Percentiles rank a stretch among this genome's conserved stretches.
phyloP scores from a whole-genome alignment of 2,113 vertebrate species.

The human (Homo sapiens) region DNA sequence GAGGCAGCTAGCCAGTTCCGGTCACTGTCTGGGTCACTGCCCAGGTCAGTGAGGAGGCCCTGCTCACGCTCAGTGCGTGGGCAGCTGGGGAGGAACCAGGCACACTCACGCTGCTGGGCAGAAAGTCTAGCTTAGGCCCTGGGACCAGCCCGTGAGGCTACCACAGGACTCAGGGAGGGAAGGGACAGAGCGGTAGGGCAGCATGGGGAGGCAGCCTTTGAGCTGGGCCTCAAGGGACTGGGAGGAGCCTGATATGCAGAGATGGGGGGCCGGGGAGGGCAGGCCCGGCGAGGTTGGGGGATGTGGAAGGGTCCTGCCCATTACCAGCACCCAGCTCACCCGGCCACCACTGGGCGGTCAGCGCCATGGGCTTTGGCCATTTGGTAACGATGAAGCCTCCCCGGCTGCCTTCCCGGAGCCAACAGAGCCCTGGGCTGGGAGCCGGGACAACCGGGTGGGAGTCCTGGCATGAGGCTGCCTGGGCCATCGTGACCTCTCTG shows the following conservation, averaged over 20 bases:
- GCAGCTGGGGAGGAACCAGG: not conserved
- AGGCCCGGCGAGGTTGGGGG: not conserved
- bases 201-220: not conserved
- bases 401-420: not conserved
- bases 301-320: not conserved
- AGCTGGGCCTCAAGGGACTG: not conserved
- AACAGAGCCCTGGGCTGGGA: too few relatives aligned
- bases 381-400: not conserved
- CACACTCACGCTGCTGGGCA: rapidly evolving
- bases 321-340: not conserved
- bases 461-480: not conserved
- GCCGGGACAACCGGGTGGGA: not conserved
- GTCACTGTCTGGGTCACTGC: rapidly evolving
- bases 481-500: not conserved
- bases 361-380: not conserved
- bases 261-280: not conserved
- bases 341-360: not conserved
- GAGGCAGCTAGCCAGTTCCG: not conserved
- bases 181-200: not conserved
- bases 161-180: not conserved
- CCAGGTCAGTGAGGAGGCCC: not conserved
- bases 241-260: not conserved
- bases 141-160: not conserved
- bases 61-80: not conserved
- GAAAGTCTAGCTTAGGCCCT: not conserved